Evolutionary conservation across 2,113 vertebrate species (phyloP).

Genomic region (Oenanthe oenanthe): DNA sequence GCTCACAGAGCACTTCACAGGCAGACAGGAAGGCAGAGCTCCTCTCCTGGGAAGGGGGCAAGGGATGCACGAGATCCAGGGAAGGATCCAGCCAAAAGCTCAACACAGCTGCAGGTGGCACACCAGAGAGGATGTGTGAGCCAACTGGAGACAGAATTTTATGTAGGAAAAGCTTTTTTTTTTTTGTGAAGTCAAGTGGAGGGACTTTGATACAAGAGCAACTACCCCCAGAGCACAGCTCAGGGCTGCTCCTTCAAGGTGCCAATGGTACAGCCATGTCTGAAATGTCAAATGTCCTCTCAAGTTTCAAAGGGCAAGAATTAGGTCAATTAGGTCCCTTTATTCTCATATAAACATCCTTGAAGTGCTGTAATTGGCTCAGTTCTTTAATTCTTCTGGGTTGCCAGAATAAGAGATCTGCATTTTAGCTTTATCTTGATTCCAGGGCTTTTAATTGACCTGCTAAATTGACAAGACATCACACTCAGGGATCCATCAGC

Average conservation of each 20-base stretch:
- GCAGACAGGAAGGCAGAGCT: not conserved
- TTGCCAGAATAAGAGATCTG: not conserved
- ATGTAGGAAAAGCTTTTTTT: not conserved
- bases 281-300: not conserved
- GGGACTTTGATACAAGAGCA: not conserved
- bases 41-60: not conserved
- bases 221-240: not conserved
- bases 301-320: not conserved
- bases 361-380: not conserved
- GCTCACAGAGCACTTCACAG: not conserved
- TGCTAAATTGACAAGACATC: constrained; percentile 25
- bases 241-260: not conserved
- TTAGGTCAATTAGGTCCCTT: not conserved
- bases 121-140: not conserved
- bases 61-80: fast-evolving
- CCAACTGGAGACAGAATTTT: fast-evolving
- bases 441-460: constrained; percentile 12
- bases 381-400: not conserved
- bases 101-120: not conserved
- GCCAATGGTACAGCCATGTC: fast-evolving
- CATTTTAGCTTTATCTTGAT: constrained; percentile 4
- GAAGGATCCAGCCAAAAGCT: not conserved
- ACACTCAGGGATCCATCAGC: constrained; percentile 16
- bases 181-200: not conserved
- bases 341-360: not conserved